Evolutionary conservation across 2,888 invertebrate genomes (phyloP), one percentile per base, ranked within the genome.

Genomic region (Microctonus brassicae): DNA sequence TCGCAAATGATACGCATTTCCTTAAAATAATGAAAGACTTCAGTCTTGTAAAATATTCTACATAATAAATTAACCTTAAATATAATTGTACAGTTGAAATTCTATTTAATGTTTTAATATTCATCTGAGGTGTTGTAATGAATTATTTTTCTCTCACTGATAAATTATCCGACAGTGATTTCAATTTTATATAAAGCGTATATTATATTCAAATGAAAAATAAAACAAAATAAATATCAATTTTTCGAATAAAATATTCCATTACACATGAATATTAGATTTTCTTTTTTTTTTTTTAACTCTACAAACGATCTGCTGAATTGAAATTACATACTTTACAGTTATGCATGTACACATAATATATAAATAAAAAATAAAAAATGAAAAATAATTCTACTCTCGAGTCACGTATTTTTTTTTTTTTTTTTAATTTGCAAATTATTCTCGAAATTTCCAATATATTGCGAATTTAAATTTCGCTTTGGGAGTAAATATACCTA

Each of bases 1-100:
- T 75, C n/a, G 33, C 17, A 7, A n/a, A 20, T 34, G 20, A 22
- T 61, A 55, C n/a, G 26, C 55, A n/a, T 62, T 62, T 22, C n/a
- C 11, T 34, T 39, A 11, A 3, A 42, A 20, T 13, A 42, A 39
- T 22, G 22, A 62, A 62, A 24, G n/a, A n/a, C n/a, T n/a, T n/a
- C n/a, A n/a, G n/a, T 36, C n/a, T 22, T 22, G 22, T 10, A 29
- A 42, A 55, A n/a, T 55, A 26, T 24, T 11, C 13, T 26, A 24
- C 24, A 26, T 24, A 26, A 1, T 24, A 26, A 24, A 55, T 55
- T 55, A 24, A 55, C 3, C 24, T 55, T n/a, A n/a, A n/a, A n/a
- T n/a, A n/a, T n/a, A n/a, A n/a, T n/a, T n/a, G n/a, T n/a, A n/a
- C n/a, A n/a, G n/a, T n/a, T n/a, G n/a, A n/a, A n/a, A n/a, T n/a